Conservation (phyloP, 2,888 invertebrate species). For the Carterocephalus palaemon region DNA sequence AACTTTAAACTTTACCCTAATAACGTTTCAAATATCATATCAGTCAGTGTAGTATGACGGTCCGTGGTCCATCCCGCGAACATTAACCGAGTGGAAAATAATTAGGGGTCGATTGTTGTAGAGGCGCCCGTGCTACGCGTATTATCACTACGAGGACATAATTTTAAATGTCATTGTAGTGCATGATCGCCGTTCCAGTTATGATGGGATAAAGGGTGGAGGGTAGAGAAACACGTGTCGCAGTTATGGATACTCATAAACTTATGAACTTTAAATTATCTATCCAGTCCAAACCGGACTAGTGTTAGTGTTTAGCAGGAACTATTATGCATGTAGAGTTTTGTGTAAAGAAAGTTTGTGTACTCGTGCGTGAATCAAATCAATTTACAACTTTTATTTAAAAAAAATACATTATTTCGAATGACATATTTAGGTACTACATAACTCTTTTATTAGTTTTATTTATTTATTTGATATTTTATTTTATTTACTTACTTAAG, state of each 20-base stretch:
- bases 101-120: conserved; percentile 56
- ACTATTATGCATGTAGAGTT: too few relatives aligned
- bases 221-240: conserved; percentile 60
- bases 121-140: conserved; percentile 33
- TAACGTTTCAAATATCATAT: conserved; percentile 1
- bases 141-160: conserved; percentile 55
- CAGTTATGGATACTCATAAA: conserved; percentile 34
- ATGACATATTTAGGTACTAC: too few relatives aligned
- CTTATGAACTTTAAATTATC: not conserved
- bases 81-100: conserved; percentile 44
- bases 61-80: conserved; percentile 37
- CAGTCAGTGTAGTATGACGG: not conserved
- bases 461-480: too few relatives aligned
- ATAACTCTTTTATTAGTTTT: too few relatives aligned
- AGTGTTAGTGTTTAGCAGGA: too few relatives aligned
- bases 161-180: conserved; percentile 71
- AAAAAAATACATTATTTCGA: too few relatives aligned
- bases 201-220: conserved; percentile 64
- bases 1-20: too few relatives aligned
- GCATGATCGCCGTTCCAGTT: conserved; percentile 47
- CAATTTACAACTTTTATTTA: too few relatives aligned
- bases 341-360: too few relatives aligned
- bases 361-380: too few relatives aligned
- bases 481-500: too few relatives aligned
- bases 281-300: too few relatives aligned